A percentile compares a stretch with the other conserved stretches of the same genome.
phyloP scores from a whole-genome alignment of 2,888 invertebrate species.

The Ophion ventricosus region DNA sequence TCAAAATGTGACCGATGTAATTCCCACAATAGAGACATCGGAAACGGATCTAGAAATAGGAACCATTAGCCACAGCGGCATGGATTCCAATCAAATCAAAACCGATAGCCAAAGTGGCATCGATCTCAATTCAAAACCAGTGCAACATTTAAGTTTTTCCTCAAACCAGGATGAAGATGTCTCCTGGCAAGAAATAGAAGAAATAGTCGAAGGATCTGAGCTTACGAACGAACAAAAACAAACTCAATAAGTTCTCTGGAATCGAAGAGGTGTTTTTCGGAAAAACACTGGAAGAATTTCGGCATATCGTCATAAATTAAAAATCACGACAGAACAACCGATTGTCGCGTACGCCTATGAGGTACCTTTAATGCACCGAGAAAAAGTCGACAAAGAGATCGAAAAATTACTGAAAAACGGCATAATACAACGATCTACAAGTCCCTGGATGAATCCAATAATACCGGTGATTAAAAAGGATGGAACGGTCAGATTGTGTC shows the following conservation, averaged over 20 bases:
- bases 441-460: slow-evolving; percentile 30
- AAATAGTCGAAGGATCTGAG: neutral
- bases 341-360: slow-evolving; percentile 6
- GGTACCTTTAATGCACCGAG: slow-evolving; percentile 19
- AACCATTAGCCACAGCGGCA: neutral
- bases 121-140: neutral
- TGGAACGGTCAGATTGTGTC: too few species aligned
- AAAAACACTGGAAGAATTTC: slow-evolving; percentile 12
- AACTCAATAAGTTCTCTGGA: slow-evolving; percentile 4
- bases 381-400: slow-evolving; percentile 29
- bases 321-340: slow-evolving; percentile 9
- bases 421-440: slow-evolving; percentile 22
- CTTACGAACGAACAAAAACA: neutral
- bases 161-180: neutral
- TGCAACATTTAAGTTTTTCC: neutral
- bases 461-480: slow-evolving; percentile 1
- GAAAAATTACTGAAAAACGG: slow-evolving; percentile 6
- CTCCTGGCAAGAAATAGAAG: neutral
- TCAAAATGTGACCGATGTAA: neutral
- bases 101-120: too few species aligned
- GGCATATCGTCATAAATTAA: neutral
- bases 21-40: slow-evolving; percentile 8
- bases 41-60: neutral
- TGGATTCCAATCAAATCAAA: too few species aligned
- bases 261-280: slow-evolving; percentile 4